Percentiles rank a stretch among this genome's conserved stretches.
These are phyloP conservation scores for Felis catus DNA, from an alignment of 2,113 vertebrate species.

Conservation along the genomic window DNA sequence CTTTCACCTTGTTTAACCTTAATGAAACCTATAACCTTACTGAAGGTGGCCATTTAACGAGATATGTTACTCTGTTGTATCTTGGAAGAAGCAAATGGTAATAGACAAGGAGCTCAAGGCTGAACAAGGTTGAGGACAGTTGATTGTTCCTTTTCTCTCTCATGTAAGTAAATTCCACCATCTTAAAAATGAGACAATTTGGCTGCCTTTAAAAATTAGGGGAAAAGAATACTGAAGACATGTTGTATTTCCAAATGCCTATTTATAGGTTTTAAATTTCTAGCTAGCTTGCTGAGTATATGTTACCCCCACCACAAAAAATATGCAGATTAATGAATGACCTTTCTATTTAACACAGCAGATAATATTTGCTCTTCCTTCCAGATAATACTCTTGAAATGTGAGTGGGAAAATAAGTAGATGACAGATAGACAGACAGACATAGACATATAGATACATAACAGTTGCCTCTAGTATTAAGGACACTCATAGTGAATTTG, in stretches of 20 bases:
- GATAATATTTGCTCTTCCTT: not conserved
- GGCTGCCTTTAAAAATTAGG: not conserved
- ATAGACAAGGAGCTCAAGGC: not conserved
- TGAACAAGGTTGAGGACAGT: not conserved
- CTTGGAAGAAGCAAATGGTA: not conserved
- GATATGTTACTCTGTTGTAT: not conserved
- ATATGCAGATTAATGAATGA: not conserved
- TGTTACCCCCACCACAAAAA: not conserved
- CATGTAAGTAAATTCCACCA: not conserved
- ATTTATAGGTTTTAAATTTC: not conserved
- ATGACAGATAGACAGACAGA: not conserved
- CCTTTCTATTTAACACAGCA: not conserved
- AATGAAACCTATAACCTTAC: not conserved
- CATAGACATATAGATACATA: not conserved
- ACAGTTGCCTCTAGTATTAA: constrained; percentile 44
- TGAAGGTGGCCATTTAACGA: not conserved
- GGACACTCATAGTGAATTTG: not conserved
- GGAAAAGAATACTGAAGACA: not conserved
- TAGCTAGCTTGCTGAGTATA: not conserved
- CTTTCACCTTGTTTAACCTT: not conserved
- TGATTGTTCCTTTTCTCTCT: not conserved
- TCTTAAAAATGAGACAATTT: not conserved
- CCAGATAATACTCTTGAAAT: not conserved
- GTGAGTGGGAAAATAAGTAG: not conserved
- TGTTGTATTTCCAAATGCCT: not conserved